phyloP scores from a whole-genome alignment of 2,888 invertebrate genomes.

The Drosophila meridiana region DNA sequence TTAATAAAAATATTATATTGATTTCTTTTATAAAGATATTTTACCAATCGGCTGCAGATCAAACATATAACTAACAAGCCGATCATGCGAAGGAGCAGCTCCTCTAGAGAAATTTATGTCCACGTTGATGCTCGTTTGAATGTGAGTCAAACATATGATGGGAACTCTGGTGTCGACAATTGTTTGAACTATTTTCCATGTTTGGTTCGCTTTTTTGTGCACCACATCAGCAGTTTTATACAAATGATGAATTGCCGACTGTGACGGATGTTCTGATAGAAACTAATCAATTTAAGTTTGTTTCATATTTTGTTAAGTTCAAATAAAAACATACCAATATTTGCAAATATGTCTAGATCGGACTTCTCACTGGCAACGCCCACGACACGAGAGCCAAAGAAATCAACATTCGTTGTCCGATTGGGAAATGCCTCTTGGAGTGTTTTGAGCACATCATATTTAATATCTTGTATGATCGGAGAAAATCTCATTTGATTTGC shows the following conservation, averaged over 20 bases:
- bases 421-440: background rate
- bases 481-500: background rate
- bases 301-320: too few species aligned
- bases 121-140: background rate
- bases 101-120: background rate
- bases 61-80: conserved; percentile 1
- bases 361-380: background rate
- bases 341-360: background rate
- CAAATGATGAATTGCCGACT: background rate
- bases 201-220: background rate
- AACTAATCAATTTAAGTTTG: background rate
- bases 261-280: background rate
- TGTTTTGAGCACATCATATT: background rate
- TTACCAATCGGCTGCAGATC: conserved; percentile 7
- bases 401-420: background rate
- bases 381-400: background rate
- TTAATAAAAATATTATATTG: background rate
- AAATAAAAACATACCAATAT: background rate
- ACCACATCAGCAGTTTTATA: background rate
- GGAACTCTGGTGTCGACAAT: background rate
- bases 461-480: background rate
- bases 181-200: background rate
- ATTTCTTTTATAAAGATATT: background rate
- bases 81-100: background rate
- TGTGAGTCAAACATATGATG: conserved; percentile 6